Evolutionary conservation across 2,888 invertebrate genomes (phyloP).

Genomic region (Eugnorisma glareosa): DNA sequence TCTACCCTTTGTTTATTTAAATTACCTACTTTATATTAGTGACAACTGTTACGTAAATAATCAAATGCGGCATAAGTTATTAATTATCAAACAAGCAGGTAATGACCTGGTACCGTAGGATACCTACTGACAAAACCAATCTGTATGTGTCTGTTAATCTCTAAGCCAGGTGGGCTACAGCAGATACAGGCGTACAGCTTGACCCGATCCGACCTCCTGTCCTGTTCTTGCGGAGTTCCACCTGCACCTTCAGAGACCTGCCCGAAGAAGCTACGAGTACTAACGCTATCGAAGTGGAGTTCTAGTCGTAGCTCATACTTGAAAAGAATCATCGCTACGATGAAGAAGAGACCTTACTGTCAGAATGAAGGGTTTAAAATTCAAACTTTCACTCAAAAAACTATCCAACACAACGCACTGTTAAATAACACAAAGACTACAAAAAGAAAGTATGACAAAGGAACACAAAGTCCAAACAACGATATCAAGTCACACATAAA

Average conservation of each 20-base stretch:
- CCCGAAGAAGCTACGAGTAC: background rate
- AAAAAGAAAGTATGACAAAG: conserved; percentile 18
- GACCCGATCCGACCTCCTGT: background rate
- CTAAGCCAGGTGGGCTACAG: background rate
- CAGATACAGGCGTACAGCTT: background rate
- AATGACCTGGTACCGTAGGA: background rate
- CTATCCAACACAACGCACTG: too few relatives aligned
- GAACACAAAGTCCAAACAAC: background rate
- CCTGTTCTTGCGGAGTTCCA: background rate
- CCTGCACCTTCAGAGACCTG: background rate
- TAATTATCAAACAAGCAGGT: background rate
- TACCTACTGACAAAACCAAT: too few relatives aligned
- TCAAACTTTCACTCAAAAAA: background rate
- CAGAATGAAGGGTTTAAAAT: too few relatives aligned
- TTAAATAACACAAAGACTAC: background rate
- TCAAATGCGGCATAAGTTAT: background rate
- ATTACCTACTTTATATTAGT: background rate
- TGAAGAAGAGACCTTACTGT: too few relatives aligned
- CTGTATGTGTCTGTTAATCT: too few relatives aligned
- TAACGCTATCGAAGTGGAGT: background rate
- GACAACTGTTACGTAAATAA: background rate
- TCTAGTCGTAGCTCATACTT: too few relatives aligned
- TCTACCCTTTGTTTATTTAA: conserved; percentile 49
- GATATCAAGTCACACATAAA: conserved; percentile 43
- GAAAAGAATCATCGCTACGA: too few relatives aligned